Base-by-base conservation (phyloP, 2,113 vertebrate genomes). In the Cebus imitator region DNA sequence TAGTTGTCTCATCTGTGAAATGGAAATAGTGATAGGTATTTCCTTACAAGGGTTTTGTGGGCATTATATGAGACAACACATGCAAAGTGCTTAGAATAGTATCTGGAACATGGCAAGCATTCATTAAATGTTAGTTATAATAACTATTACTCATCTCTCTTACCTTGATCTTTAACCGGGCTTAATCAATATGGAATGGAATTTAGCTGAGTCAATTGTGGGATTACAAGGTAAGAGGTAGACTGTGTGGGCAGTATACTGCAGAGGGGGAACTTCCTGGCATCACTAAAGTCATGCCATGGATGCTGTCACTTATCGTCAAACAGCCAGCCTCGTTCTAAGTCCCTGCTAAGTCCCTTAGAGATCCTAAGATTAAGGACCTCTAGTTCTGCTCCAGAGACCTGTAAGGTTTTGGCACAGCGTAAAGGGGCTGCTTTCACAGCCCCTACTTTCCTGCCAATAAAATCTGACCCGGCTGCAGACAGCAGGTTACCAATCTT, bases 401-500 rank as follows among this genome's bases (percentile, higher is more conserved):
- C 48, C 73, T 91, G 85, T 87, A 80, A 92, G 37, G 50, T 57
- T 81, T 90, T 97, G 87, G 87, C n/a, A 84, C 27, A 43, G 17
- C 14, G 23, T 79, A 82, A 45, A 72, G 17, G 32, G 57, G 68
- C 66, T 57, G 78, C 52, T 91, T 95, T 97, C 57, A 58, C 61
- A 57, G 25, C 89, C 30, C 18, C n/a, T 50, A 87, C 40, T 37
- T 89, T 58, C 81, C n/a, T 87, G 72, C 70, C 94, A 92, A 76
- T 76, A 30, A 83, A 90, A 94, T 66, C 61, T 75, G 66, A 57
- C 11, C 64, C n/a, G 52, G 73, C 61, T 88, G 14, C 52, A 84
- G 81, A 84, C 6, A 90, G 61, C 87, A 80, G 52, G 68, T 30
- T 93, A 32, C 91, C 80, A 95, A 55, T 72, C 66, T 93, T 89